A percentile compares a stretch with the other conserved stretches of the same genome.
phyloP scores from a whole-genome alignment of 2,113 vertebrate genomes.

The Microcebus griseorufus region DNA sequence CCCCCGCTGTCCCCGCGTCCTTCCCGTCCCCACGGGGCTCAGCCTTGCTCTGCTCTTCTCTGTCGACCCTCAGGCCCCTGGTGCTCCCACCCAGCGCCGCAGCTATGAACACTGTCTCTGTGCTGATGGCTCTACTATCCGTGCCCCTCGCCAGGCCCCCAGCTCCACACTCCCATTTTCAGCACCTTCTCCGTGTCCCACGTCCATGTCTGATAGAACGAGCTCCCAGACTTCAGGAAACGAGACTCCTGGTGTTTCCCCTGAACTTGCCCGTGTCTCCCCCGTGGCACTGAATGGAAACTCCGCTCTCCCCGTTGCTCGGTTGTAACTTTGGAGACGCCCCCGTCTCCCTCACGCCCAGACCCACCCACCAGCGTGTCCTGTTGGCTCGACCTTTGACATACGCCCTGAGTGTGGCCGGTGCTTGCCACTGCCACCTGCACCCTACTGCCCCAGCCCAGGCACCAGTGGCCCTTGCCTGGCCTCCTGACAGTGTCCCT shows the following conservation, averaged over 20 bases:
- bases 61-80: too few species aligned
- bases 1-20: rapidly evolving
- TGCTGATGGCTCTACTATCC: rapidly evolving
- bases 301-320: not conserved
- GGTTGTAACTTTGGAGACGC: not conserved
- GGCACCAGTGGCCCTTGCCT: rapidly evolving
- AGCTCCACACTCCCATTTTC: not conserved
- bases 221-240: not conserved
- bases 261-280: not conserved
- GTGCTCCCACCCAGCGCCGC: rapidly evolving
- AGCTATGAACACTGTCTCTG: not conserved
- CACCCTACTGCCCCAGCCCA: rapidly evolving
- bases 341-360: not conserved
- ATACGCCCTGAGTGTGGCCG: rapidly evolving
- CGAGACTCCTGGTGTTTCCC: not conserved
- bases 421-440: too few species aligned
- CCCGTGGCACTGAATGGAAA: rapidly evolving
- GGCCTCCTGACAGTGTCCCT: not conserved
- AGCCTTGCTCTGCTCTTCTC: too few species aligned
- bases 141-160: rapidly evolving
- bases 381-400: not conserved
- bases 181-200: not conserved
- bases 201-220: rapidly evolving
- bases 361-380: rapidly evolving
- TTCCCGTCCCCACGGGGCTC: rapidly evolving